A percentile compares a stretch with the other conserved stretches of the same genome.
These are phyloP conservation scores for Acrocera orbiculus DNA, from an alignment of 2,888 invertebrate species.

Conservation along the genomic window DNA sequence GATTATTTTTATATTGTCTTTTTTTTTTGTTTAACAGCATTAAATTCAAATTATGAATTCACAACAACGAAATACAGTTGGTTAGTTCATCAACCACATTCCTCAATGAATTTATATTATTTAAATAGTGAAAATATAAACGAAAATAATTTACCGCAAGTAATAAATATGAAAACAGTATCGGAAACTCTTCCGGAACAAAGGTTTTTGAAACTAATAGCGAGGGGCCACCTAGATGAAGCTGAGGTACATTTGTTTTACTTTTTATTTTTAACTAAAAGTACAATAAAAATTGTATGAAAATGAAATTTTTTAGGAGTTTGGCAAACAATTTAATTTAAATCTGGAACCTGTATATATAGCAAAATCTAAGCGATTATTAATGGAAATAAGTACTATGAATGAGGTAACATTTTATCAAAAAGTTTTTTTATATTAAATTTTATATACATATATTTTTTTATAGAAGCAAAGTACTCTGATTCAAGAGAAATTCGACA, in stretches of 20 bases:
- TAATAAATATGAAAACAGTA: slow-evolving; percentile 26
- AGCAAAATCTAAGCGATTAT: slow-evolving; percentile 23
- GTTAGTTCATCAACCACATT: slow-evolving; percentile 27
- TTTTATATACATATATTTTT: too few relatives aligned
- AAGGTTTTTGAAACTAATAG: slow-evolving; percentile 26
- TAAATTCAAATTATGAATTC: slow-evolving; percentile 23
- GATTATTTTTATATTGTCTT: not conserved
- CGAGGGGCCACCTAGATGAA: slow-evolving; percentile 27
- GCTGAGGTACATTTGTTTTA: slow-evolving; percentile 21
- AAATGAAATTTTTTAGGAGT: slow-evolving; percentile 17
- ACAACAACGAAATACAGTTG: slow-evolving; percentile 21
- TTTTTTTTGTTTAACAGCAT: slow-evolving; percentile 15
- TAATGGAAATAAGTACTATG: slow-evolving; percentile 18
- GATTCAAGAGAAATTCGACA: slow-evolving; percentile 18
- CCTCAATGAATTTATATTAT: slow-evolving; percentile 28
- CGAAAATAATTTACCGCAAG: slow-evolving; percentile 16
- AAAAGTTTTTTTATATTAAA: not conserved
- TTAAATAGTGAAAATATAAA: slow-evolving; percentile 18
- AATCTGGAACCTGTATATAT: slow-evolving; percentile 28
- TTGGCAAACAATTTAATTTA: slow-evolving; percentile 26
- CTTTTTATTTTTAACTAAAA: not conserved
- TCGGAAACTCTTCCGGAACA: slow-evolving; percentile 29
- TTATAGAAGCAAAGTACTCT: slow-evolving; percentile 2
- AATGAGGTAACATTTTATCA: not conserved
- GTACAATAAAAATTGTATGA: slow-evolving; percentile 1